Evolutionary conservation across 1,140 invertebrate species (phyloP).

Genomic region (Achatina immaculata): DNA sequence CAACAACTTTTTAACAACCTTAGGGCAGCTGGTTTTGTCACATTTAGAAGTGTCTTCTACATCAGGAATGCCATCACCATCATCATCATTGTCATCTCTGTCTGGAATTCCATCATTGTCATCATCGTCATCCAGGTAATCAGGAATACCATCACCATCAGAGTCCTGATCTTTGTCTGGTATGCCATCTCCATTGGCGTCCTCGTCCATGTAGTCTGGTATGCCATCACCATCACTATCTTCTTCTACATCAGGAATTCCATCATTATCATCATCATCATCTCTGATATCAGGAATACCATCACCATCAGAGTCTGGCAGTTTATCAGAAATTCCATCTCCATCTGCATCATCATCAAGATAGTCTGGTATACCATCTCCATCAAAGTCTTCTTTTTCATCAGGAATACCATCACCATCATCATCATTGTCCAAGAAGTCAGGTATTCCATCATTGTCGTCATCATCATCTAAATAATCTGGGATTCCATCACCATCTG

Average conservation of each 20-base stretch:
- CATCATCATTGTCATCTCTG: slow-evolving; percentile 34
- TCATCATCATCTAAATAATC: slow-evolving; percentile 66
- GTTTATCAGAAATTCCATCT: slow-evolving; percentile 61
- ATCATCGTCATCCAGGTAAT: slow-evolving; percentile 24
- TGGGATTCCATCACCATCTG: slow-evolving; percentile 60
- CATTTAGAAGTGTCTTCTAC: slow-evolving; percentile 59
- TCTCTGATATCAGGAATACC: slow-evolving; percentile 58
- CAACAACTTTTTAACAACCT: slow-evolving; percentile 49
- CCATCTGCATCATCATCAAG: slow-evolving; percentile 64
- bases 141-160: slow-evolving; percentile 44
- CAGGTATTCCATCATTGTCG: slow-evolving; percentile 66
- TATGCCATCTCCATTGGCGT: slow-evolving; percentile 19
- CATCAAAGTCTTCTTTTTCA: slow-evolving; percentile 60
- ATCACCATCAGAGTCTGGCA: slow-evolving; percentile 59
- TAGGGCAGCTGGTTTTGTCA: slow-evolving; percentile 43
- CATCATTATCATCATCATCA: slow-evolving; percentile 62
- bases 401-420: slow-evolving; percentile 62
- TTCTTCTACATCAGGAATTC: slow-evolving; percentile 62
- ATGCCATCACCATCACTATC: slow-evolving; percentile 61
- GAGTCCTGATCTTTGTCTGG: slow-evolving; percentile 55
- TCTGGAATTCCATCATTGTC: slow-evolving; percentile 35
- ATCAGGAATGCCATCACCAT: slow-evolving; percentile 64
- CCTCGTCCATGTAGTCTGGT: slow-evolving; percentile 51
- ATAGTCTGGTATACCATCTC: slow-evolving; percentile 68
- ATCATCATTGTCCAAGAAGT: slow-evolving; percentile 58